Evolutionary conservation across 2,113 vertebrate genomes (phyloP).

Genomic region (Phaethon lepturus): DNA sequence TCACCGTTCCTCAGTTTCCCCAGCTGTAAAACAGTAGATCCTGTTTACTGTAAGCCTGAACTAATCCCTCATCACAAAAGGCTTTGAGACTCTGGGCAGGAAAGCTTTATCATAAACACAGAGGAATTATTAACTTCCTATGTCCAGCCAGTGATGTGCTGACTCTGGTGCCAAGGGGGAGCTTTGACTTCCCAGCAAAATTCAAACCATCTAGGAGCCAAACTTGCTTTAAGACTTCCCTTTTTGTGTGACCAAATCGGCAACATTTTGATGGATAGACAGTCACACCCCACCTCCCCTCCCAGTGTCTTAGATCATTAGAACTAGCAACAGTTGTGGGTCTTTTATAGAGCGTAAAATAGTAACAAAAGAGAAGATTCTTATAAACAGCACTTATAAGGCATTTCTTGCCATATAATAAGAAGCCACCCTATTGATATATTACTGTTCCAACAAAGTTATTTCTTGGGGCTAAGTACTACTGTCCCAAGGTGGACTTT

Average conservation of each 20-base stretch:
- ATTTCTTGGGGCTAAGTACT: neutral
- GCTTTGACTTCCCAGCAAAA: neutral
- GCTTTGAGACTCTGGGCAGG: neutral
- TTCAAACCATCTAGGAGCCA: neutral
- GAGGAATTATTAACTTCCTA: constrained; percentile 40
- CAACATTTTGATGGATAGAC: neutral
- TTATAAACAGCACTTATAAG: neutral
- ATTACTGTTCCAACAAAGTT: neutral
- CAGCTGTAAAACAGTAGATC: constrained; percentile 19
- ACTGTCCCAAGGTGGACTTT: neutral
- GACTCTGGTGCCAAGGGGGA: neutral
- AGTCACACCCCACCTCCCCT: neutral
- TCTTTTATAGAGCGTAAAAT: neutral
- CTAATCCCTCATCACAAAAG: neutral
- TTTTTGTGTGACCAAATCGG: neutral
- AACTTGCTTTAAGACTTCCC: neutral
- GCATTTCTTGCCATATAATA: neutral
- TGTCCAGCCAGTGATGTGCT: neutral
- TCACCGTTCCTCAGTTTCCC: constrained; percentile 24
- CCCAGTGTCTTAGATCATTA: neutral
- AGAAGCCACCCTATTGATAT: neutral
- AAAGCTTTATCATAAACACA: constrained; percentile 22
- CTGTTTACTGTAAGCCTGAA: constrained; percentile 31
- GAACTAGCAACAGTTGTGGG: neutral
- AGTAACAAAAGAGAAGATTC: neutral